A percentile compares a stretch with the other conserved stretches of the same genome.
phyloP scores from a whole-genome alignment of 2,113 vertebrate genomes.

The Anhinga rufa region DNA sequence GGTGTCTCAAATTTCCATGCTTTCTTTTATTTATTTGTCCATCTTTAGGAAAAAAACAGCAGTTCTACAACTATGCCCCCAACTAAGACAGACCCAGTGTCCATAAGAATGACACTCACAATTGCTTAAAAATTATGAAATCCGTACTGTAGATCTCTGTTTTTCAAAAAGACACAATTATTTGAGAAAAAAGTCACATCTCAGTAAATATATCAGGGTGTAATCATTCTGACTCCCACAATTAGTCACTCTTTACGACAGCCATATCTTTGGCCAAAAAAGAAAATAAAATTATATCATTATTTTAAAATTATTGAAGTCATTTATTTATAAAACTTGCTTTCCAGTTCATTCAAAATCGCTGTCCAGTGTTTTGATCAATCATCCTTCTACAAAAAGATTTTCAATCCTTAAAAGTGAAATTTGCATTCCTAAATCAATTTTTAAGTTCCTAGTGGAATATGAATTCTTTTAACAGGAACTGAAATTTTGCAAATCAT shows the following conservation, averaged over 20 bases:
- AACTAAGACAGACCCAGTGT: background rate
- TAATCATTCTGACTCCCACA: background rate
- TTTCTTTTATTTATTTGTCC: background rate
- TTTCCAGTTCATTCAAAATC: background rate
- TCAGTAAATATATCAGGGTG: background rate
- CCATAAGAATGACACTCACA: background rate
- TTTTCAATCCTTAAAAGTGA: background rate
- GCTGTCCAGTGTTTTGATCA: background rate
- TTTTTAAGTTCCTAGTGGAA: background rate
- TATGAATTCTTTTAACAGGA: background rate
- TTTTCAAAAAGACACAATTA: background rate
- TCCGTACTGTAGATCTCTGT: background rate
- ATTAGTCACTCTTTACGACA: background rate
- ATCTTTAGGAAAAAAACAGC: background rate
- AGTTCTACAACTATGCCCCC: background rate
- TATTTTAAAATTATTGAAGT: background rate
- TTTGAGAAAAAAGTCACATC: background rate
- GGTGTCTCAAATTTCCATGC: background rate
- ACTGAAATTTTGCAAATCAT: background rate
- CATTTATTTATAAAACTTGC: background rate
- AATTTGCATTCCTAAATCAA: background rate
- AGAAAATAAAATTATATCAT: background rate
- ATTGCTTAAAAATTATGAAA: background rate
- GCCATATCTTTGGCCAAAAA: background rate
- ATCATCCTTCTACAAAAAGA: background rate